These are phyloP conservation scores for Avahi laniger DNA, from an alignment of 2,797 vertebrate species.

Conservation along the genomic window DNA sequence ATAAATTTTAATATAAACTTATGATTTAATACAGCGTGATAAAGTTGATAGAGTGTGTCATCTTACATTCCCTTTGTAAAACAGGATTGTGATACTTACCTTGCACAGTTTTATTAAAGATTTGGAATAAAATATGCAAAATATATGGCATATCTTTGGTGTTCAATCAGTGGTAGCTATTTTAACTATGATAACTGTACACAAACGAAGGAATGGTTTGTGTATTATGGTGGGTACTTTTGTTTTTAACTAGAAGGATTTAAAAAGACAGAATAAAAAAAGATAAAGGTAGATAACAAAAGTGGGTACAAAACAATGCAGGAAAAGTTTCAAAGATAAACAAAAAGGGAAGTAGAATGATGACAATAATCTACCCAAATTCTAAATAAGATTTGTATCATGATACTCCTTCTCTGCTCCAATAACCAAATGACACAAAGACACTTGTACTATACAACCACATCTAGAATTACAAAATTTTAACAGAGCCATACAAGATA, in stretches of 20 bases:
- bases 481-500: background rate
- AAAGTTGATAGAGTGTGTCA: background rate
- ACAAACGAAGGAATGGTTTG: background rate
- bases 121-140: background rate
- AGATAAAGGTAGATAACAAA: background rate
- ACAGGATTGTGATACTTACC: background rate
- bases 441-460: background rate
- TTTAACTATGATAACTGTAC: background rate
- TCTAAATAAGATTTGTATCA: background rate
- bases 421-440: background rate
- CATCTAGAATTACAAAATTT: constrained; percentile 57
- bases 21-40: background rate
- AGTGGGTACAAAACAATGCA: background rate
- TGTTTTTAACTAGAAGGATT: background rate
- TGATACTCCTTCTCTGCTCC: background rate
- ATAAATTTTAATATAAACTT: background rate
- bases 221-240: background rate
- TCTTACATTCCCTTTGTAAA: background rate
- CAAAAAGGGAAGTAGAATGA: constrained; percentile 38
- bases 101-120: background rate
- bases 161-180: background rate
- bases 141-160: background rate
- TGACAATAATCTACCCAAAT: constrained; percentile 17
- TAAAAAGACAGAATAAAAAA: background rate
- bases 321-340: constrained; percentile 25